Base-by-base conservation (phyloP, 2,888 invertebrate genomes). In the Xestia ashworthii region DNA sequence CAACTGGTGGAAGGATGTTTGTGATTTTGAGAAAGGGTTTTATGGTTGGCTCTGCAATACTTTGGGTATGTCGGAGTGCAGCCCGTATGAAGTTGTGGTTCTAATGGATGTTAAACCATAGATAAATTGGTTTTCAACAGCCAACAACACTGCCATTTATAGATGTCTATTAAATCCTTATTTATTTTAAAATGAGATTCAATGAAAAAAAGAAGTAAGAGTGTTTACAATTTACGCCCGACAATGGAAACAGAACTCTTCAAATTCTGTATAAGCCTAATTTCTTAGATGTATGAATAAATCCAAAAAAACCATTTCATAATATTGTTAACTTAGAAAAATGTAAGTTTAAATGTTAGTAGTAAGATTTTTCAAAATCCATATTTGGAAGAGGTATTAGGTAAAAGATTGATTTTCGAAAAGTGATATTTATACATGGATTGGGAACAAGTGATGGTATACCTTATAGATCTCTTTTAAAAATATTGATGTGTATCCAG, bases 11-110 rank as follows among this genome's bases (percentile, higher is more conserved):
- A 97, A 97, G 88, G 98, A 98, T 93, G 97, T 98, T 5, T 97
- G 97, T 77, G 98, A 98, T 93, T 97, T 98, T 90, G 98, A 98
- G 89, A 98, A 98, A 93, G 98, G 98, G 0, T 98, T 98, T 94
- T 98, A 98, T 87, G 98, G 98, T 11, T 98, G 98, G 98, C 93
- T 98, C 32, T 98, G 98, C 91, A 97, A 97, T 77, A 95, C 97
- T 62, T 87, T 98, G 55, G 97, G 97, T 78, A 95, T 98, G 87
- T 97, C 98, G 25, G 98, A 98, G 89, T 98, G 98, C 90, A 97
- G 98, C 87, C 98, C 98, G 0, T 98, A 98, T 93, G 98, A 98
- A 92, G 97, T 98, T 75, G 97, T 98, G 4, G 95, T 98, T 68
- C 91, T 98, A 60, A 97, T 97, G 89, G 97, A 98, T 92, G 97